These are phyloP conservation scores for Anticlea derivata DNA, from an alignment of 2,888 invertebrate genomes.

Conservation along the genomic window DNA sequence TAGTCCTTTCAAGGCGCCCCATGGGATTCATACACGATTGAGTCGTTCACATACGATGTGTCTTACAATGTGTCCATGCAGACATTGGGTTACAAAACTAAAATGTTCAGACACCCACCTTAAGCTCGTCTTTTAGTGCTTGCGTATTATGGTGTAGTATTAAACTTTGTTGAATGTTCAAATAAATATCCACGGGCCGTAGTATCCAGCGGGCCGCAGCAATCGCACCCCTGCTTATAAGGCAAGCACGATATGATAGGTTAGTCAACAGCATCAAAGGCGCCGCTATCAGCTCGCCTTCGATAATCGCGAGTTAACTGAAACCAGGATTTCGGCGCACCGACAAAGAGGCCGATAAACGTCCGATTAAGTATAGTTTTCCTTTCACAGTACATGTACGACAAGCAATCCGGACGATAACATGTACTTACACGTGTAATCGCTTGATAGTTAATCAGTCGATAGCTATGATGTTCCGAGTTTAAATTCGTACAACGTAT, in stretches of 20 bases:
- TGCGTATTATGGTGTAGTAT: no score
- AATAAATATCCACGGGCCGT: no score
- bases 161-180: no score
- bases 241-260: constrained; percentile 61
- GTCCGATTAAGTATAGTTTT: constrained; percentile 77
- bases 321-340: constrained; percentile 77
- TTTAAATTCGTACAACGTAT: neutral
- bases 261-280: constrained; percentile 74
- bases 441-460: constrained; percentile 32
- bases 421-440: constrained; percentile 60
- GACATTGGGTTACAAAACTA: no score
- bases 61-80: no score
- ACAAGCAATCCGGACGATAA: constrained; percentile 66
- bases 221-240: constrained; percentile 49
- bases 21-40: no score
- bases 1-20: no score
- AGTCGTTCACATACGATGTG: no score
- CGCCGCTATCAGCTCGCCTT: constrained; percentile 70
- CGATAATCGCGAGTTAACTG: constrained; percentile 71
- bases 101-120: no score
- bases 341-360: constrained; percentile 77
- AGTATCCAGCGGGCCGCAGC: neutral
- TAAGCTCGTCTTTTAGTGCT: no score
- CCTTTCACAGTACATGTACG: constrained; percentile 64
- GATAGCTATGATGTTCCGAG: constrained; percentile 13